phyloP scores from a whole-genome alignment of 2,113 vertebrate genomes.

The Atractosteus spatula region DNA sequence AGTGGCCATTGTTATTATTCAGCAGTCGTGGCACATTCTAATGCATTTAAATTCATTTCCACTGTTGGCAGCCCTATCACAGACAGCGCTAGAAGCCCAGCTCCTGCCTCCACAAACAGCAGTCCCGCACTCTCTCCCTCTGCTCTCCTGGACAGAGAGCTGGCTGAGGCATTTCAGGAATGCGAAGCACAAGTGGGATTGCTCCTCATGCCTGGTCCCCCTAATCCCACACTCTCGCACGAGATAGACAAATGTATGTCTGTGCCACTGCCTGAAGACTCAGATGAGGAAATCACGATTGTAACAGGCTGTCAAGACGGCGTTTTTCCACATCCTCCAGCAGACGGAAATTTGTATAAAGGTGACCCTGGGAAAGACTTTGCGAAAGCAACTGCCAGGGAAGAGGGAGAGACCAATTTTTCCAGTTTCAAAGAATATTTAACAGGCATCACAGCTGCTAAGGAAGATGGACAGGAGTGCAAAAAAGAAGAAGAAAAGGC shows the following conservation, averaged over 20 bases:
- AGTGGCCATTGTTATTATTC: conserved; percentile 46
- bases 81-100: conserved; percentile 40
- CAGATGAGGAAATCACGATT: conserved; percentile 15
- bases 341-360: no score
- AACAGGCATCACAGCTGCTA: background rate
- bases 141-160: conserved; percentile 54
- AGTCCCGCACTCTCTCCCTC: conserved; percentile 32
- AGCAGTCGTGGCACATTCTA: conserved; percentile 31
- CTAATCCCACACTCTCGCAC: conserved; percentile 11
- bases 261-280: conserved; percentile 12
- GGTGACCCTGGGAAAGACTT: background rate
- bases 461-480: background rate
- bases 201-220: conserved; percentile 39
- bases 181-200: conserved; percentile 67
- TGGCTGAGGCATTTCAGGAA: conserved; percentile 64
- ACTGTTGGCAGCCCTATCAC: conserved; percentile 31
- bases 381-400: background rate
- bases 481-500: no score
- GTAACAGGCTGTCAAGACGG: no score
- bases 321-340: no score
- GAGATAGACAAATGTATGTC: conserved; percentile 19
- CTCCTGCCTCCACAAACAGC: conserved; percentile 14
- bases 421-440: background rate
- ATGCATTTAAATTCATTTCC: conserved; percentile 45
- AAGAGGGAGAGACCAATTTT: background rate